phyloP scores from a whole-genome alignment of 2,888 invertebrate species.

The Dimorphilus gyrociliatus region DNA sequence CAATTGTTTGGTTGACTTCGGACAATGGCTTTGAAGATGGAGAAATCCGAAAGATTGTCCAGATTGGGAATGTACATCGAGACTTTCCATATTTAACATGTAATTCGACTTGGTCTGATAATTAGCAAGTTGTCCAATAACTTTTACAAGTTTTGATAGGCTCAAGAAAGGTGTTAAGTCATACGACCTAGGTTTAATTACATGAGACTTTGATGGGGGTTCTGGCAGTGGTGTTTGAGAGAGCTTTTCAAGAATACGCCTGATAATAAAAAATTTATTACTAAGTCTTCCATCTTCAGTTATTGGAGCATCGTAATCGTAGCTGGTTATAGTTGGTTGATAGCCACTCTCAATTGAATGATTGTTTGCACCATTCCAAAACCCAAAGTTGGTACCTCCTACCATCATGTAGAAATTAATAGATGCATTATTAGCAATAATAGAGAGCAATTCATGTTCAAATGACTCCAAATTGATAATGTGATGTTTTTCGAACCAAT shows the following conservation, averaged over 20 bases:
- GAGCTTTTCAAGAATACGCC: slow-evolving; percentile 5
- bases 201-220: slow-evolving; percentile 3
- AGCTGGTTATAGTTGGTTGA: slow-evolving; percentile 8
- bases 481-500: slow-evolving; percentile 12
- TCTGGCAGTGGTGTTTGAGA: slow-evolving; percentile 1
- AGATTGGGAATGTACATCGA: too few relatives aligned
- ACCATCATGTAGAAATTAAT: slow-evolving; percentile 14
- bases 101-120: too few relatives aligned
- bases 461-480: slow-evolving; percentile 2
- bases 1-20: too few relatives aligned
- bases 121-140: neutral
- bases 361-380: slow-evolving; percentile 11
- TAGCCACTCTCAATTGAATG: too few relatives aligned
- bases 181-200: neutral
- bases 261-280: slow-evolving; percentile 6
- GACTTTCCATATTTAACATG: too few relatives aligned
- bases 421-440: slow-evolving; percentile 7
- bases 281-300: slow-evolving; percentile 8
- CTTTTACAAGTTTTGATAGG: slow-evolving; percentile 1
- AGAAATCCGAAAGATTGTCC: too few relatives aligned
- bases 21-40: too few relatives aligned
- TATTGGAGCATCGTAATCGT: slow-evolving; percentile 10
- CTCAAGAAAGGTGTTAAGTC: slow-evolving; percentile 4
- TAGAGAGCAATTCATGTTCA: slow-evolving; percentile 3
- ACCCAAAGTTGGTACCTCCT: slow-evolving; percentile 12